Evolutionary conservation across 2,888 invertebrate genomes (phyloP), one percentile per base, ranked within the genome.

Genomic region (Scaptodrosophila latifasciaeformis): DNA sequence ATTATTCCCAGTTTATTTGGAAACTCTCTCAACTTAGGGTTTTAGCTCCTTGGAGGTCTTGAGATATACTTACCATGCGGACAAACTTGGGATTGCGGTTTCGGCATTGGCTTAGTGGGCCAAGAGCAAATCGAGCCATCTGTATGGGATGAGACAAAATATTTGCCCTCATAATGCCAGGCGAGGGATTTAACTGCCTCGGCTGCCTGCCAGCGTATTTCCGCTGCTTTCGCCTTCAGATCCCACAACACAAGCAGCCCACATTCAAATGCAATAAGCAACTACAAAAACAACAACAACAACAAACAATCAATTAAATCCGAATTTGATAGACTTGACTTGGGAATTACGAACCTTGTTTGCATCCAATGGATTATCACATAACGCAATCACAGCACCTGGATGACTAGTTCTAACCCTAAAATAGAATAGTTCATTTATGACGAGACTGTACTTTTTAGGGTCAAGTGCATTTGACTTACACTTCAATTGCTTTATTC

Each of bases 401-500:
- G 99, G 99, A 89, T 99, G 99, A 77, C 94, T 96, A 88, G 95
- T 96, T 85, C 96, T 91, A 84, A 93, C 93, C 79, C 97, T 97
- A 89, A 57, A 91, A 92, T 83, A 35, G 1, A 44, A 29, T 10
- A 1, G 69, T 67, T 4, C 2, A 45, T 18, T 13, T 44, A 42
- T n/a, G n/a, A n/a, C n/a, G n/a, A n/a, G n/a, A n/a, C n/a, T n/a
- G n/a, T n/a, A n/a, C n/a, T n/a, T n/a, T n/a, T n/a, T n/a, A n/a
- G n/a, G n/a, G n/a, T n/a, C n/a, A 9, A 10, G 34, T 12, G 13
- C 34, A 31, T 34, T 12, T 2, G 7, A 94, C 96, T 94, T 89
- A 99, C 97, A 97, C 90, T 92, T 99, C 99, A 87, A 99, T 99
- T 82, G 98, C 97, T 90, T 99, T 99, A 90, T 99, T 99, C 99